Evolutionary conservation across 2,888 invertebrate species (phyloP), one percentile per base, ranked within the genome.

Genomic region (Notodonta dromedarius): DNA sequence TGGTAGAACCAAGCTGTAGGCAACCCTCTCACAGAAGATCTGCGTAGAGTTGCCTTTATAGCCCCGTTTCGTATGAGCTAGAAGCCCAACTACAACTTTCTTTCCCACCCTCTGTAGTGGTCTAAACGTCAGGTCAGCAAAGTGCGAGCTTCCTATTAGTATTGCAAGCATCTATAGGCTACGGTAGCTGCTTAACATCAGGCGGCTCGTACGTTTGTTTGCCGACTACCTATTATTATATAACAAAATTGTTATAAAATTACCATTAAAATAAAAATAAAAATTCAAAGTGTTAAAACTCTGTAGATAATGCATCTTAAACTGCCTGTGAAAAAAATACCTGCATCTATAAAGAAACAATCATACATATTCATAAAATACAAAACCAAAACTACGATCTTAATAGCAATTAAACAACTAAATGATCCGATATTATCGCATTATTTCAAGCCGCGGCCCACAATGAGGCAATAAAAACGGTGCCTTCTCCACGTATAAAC

Each of bases 381-480:
- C 46, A 65, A 63, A 71, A 69, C 61, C 62, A 59, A 59, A 67
- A 65, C 46, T 58, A 65, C 63, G 64, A 70, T 66, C 58, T 61
- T 61, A 74, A 71, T 59, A 67, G 58, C 62, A 70, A 74, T 69
- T 63, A 65, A 70, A 71, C 63, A 68, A 66, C 64, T 62, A 74
- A 74, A 70, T 67, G 61, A 73, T 58, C 58, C 66, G 59, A 73
- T 70, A 70, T 74, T 69, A 73, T 74, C 63, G 60, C 60, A 69
- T 71, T 73, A 76, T 74, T 54, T 71, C 71, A 67, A 71, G 74
- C 61, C 62, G 71, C 67, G 66, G 66, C 70, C 69, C 59, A 74
- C 69, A 78, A 77, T 72, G 71, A 71, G 70, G 70, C 56, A 63
- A 73, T 78, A 78, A 79, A 77, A 79, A 76, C 73, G 67, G 71